Evolutionary conservation across 2,113 vertebrate genomes (phyloP).

Genomic region (Ascaphus truei): DNA sequence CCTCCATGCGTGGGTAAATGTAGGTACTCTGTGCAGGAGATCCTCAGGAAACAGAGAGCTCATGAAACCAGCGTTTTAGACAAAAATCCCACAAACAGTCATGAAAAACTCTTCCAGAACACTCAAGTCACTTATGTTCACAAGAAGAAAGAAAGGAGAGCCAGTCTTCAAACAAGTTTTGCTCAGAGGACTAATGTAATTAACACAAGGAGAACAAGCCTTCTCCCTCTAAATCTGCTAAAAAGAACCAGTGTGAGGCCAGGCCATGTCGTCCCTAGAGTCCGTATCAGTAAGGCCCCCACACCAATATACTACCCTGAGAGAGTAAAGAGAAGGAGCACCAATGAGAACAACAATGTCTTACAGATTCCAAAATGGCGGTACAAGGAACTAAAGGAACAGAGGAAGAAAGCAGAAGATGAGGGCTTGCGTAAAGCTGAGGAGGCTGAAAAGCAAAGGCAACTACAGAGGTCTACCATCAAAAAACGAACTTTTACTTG

Average conservation of each 20-base stretch:
- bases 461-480: not conserved
- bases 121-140: slow-evolving; percentile 57
- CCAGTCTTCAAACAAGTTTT: slow-evolving; percentile 63
- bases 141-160: slow-evolving; percentile 59
- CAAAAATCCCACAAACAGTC: slow-evolving; percentile 48
- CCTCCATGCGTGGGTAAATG: slow-evolving; percentile 81
- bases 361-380: slow-evolving; percentile 92
- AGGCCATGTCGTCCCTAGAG: slow-evolving; percentile 76
- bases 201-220: slow-evolving; percentile 69
- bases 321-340: slow-evolving; percentile 60
- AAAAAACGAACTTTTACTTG: not conserved
- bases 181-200: slow-evolving; percentile 33
- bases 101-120: slow-evolving; percentile 70
- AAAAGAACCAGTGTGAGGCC: slow-evolving; percentile 84
- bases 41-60: slow-evolving; percentile 64
- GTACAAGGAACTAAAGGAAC: slow-evolving; percentile 92
- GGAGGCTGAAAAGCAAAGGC: slow-evolving; percentile 57
- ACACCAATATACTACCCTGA: slow-evolving; percentile 75
- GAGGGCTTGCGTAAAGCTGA: slow-evolving; percentile 70
- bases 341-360: slow-evolving; percentile 64
- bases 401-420: slow-evolving; percentile 82
- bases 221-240: slow-evolving; percentile 73
- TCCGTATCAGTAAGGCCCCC: slow-evolving; percentile 84
- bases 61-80: slow-evolving; percentile 56
- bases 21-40: slow-evolving; percentile 80